These are phyloP conservation scores for Choristoneura fumiferana DNA, from an alignment of 1,140 invertebrate genomes.

Conservation along the genomic window DNA sequence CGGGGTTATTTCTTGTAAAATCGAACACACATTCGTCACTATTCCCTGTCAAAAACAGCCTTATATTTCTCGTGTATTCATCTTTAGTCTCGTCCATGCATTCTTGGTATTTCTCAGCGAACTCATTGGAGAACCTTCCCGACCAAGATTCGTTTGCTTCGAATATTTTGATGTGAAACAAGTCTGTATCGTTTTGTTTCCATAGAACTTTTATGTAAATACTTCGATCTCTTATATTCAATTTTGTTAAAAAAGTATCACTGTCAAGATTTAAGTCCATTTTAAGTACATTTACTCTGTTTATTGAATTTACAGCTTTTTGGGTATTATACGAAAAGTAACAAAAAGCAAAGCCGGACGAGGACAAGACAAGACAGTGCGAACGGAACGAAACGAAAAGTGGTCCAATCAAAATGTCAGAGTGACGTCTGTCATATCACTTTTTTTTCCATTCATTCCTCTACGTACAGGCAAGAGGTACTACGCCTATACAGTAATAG, in stretches of 20 bases:
- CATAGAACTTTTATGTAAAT: constrained; percentile 48
- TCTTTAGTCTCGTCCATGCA: constrained; percentile 40
- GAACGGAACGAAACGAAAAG: too few species aligned
- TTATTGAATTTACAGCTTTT: too few species aligned
- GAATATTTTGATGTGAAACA: constrained; percentile 53
- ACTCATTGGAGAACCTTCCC: constrained; percentile 45
- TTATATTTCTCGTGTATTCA: constrained; percentile 43
- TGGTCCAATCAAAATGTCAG: too few species aligned
- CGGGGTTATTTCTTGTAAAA: constrained; percentile 24
- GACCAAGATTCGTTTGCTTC: constrained; percentile 42
- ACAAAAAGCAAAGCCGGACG: too few species aligned
- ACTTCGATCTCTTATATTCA: constrained; percentile 33
- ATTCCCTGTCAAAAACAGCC: constrained; percentile 31
- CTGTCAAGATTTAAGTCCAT: not conserved
- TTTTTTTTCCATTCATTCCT: too few species aligned
- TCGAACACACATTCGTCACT: constrained; percentile 37
- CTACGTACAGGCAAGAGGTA: too few species aligned
- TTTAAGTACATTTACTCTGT: not conserved
- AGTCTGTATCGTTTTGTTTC: constrained; percentile 34
- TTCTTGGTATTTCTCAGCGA: constrained; percentile 35
- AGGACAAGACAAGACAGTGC: too few species aligned
- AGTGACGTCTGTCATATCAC: too few species aligned
- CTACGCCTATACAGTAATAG: too few species aligned
- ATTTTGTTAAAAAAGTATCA: constrained; percentile 35
- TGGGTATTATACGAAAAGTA: too few species aligned